Evolutionary conservation across 2,888 invertebrate genomes (phyloP).

Genomic region (Strigamia transsilvanica): DNA sequence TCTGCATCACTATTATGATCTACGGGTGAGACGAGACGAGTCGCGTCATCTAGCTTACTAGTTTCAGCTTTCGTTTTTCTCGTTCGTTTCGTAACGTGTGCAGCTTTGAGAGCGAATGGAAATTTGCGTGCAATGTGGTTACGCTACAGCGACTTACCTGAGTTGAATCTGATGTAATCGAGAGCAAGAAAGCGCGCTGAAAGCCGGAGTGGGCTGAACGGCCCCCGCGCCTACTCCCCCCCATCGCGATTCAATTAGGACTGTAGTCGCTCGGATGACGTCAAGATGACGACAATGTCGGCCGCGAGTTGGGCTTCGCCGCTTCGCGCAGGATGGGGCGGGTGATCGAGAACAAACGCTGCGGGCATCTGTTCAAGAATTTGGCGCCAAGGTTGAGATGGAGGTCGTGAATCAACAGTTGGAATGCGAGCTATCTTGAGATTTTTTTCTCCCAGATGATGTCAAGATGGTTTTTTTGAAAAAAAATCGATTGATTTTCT

Average conservation of each 20-base stretch:
- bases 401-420: constrained; percentile 49
- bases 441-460: constrained; percentile 40
- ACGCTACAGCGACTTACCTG: constrained; percentile 4
- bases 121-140: background rate
- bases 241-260: constrained; percentile 48
- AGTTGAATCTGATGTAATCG: constrained; percentile 15
- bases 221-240: constrained; percentile 48
- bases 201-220: constrained; percentile 44
- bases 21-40: constrained; percentile 19
- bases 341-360: constrained; percentile 28
- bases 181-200: constrained; percentile 39
- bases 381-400: constrained; percentile 48
- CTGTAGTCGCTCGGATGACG: constrained; percentile 40
- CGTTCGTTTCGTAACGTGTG: background rate
- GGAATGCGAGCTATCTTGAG: constrained; percentile 46
- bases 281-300: constrained; percentile 43
- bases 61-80: background rate
- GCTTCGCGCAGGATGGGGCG: constrained; percentile 36
- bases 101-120: background rate
- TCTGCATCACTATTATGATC: background rate
- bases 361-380: constrained; percentile 39
- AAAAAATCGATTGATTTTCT: background rate
- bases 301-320: constrained; percentile 21
- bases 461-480: background rate
- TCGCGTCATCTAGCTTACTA: constrained; percentile 11